A percentile compares a stretch with the other conserved stretches of the same genome.
Conservation (phyloP, 2,888 invertebrate species). For the Rhopalosiphum nymphaeae region DNA sequence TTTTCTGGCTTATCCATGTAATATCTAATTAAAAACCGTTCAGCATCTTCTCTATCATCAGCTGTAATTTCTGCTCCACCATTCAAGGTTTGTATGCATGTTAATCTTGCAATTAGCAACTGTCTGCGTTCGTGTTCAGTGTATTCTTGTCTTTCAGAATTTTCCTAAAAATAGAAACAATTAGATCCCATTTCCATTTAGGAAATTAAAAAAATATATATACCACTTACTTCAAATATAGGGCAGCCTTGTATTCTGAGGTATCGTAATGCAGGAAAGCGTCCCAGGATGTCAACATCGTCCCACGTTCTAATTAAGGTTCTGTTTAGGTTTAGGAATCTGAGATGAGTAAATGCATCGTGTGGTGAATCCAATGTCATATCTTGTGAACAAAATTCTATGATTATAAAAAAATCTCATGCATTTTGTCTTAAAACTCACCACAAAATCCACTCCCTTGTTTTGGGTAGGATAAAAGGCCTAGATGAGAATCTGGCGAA, state of each 20-base stretch:
- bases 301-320: constrained; percentile 88
- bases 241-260: constrained; percentile 84
- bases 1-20: constrained; percentile 90
- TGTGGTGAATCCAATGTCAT: constrained; percentile 74
- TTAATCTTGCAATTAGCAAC: constrained; percentile 87
- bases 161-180: constrained; percentile 47
- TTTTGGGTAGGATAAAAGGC: constrained; percentile 48
- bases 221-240: constrained; percentile 73
- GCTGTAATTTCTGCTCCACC: constrained; percentile 87
- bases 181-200: not conserved
- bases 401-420: not conserved
- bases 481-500: constrained; percentile 41
- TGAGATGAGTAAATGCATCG: constrained; percentile 77
- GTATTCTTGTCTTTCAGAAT: constrained; percentile 75
- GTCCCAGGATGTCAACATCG: constrained; percentile 87
- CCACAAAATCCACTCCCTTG: constrained; percentile 26
- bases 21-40: constrained; percentile 91
- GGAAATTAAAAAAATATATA: not conserved
- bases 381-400: constrained; percentile 32
- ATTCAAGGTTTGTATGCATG: constrained; percentile 87
- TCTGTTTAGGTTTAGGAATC: constrained; percentile 87
- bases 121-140: constrained; percentile 91
- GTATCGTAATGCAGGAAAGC: constrained; percentile 86
- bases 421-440: not conserved
- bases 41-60: constrained; percentile 92